These are phyloP conservation scores for Rhadina sibilatrix DNA, from an alignment of 2,113 vertebrate genomes.

Conservation along the genomic window DNA sequence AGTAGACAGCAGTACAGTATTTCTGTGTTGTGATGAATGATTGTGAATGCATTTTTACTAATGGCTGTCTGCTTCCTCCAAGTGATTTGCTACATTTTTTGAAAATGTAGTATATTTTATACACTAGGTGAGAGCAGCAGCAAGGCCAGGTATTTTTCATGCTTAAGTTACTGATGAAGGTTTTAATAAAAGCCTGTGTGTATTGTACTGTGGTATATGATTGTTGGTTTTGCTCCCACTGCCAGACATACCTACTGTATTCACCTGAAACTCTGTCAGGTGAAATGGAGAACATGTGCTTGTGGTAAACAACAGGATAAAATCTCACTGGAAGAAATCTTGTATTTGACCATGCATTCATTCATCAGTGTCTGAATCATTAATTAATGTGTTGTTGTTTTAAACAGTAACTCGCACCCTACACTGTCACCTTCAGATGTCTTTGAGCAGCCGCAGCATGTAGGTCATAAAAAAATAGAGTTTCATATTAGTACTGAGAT, in stretches of 20 bases:
- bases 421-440: constrained; percentile 88
- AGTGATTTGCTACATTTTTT: neutral
- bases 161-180: neutral
- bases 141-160: neutral
- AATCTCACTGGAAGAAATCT: neutral
- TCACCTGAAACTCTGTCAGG: neutral
- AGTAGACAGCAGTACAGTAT: neutral
- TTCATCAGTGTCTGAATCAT: neutral
- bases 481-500: constrained; percentile 89
- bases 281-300: neutral
- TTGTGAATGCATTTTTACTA: neutral
- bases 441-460: constrained; percentile 87
- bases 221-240: neutral
- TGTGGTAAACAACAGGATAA: neutral
- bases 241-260: neutral
- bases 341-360: neutral
- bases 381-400: constrained; percentile 24
- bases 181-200: neutral
- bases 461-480: constrained; percentile 89
- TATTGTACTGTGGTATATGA: neutral
- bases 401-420: constrained; percentile 76
- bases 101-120: neutral
- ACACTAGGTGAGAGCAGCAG: neutral
- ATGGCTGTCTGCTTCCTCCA: neutral
- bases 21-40: neutral